Base-by-base conservation (phyloP, 2,797 vertebrate genomes). In the Bovichtus diacanthus region DNA sequence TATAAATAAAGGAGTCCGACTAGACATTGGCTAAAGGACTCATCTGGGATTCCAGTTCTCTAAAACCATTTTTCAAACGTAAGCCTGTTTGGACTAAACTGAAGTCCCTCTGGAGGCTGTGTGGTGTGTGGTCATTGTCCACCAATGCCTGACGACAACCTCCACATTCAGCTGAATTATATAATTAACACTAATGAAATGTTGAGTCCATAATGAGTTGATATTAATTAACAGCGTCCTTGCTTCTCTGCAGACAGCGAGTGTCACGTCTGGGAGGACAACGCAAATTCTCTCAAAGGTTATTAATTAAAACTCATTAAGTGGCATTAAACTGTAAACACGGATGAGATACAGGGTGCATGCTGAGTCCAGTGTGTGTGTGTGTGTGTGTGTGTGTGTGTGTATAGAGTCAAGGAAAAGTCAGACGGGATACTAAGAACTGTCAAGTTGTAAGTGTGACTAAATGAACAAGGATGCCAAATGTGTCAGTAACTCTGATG, bases 231-330 rank as follows among this genome's bases (percentile, higher is more conserved):
- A 70, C 23, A 5, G 34, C 12, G 18, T 81, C 75, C 79, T 88
- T 87, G 80, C 84, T 84, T 81, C 41, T 74, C 61, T 47, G 69
- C 1, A 5, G 66, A 72, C 53, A 29, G 53, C 8, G 4, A 23
- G 55, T 1, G 5, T 78, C 65, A 51, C 2, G 3, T 81, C 83
- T 70, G 70, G 67, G 60, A 86, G 51, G 66, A 85, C 56, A 29
- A 78, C 53, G 66, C 61, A 63, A 54, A 73, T 51, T 76, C 44
- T 58, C 16, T 49, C 58, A 70, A 88, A 88, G 71, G 71, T 82
- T 80, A 79, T 87, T 86, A 77, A 81, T 82, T 82, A 80, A 68
- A 84, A 63, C 49, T 39, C 51, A 80, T 72, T 76, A 61, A 70
- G 47, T 59, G 41, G 18, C 56, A 74, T 72, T 72, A 72, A 70